These are phyloP conservation scores for Chymomyza caudatula DNA, from an alignment of 2,888 invertebrate genomes.

Conservation along the genomic window DNA sequence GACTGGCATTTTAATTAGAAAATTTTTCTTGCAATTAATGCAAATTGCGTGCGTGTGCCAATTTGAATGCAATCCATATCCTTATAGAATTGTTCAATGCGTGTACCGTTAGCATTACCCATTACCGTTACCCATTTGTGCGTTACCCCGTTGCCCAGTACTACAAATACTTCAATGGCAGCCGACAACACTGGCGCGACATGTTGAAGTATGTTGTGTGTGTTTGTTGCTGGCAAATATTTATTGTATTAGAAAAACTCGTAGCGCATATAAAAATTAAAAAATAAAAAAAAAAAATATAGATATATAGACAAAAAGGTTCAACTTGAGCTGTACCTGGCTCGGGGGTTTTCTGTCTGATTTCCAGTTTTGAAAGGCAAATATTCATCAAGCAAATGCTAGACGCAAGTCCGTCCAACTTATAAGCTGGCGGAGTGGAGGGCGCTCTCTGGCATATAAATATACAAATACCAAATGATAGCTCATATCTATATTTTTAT, in stretches of 20 bases:
- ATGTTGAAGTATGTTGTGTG: conserved; percentile 61
- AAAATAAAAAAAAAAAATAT: background rate
- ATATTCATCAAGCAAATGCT: conserved; percentile 58
- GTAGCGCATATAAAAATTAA: background rate
- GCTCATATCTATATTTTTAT: conserved; percentile 51
- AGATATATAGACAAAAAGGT: background rate
- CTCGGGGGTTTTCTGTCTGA: conserved; percentile 45
- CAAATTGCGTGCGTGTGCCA: conserved; percentile 72
- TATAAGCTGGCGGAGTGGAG: too few species aligned
- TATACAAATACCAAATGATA: conserved; percentile 39
- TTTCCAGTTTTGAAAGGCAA: conserved; percentile 69
- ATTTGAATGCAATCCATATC: conserved; percentile 53
- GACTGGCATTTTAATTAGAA: conserved; percentile 75
- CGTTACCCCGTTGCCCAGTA: background rate
- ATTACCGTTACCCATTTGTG: background rate
- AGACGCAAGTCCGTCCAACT: background rate
- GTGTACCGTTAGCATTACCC: background rate
- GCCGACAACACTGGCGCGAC: conserved; percentile 23
- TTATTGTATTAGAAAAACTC: conserved; percentile 65
- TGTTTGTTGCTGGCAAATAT: conserved; percentile 61
- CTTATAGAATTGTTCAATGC: conserved; percentile 42
- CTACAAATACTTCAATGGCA: conserved; percentile 45
- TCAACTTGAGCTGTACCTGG: background rate
- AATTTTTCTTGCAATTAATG: conserved; percentile 72
- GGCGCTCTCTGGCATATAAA: conserved; percentile 1